These are phyloP conservation scores for Subacronicta megacephala DNA, from an alignment of 2,888 invertebrate species.

Conservation along the genomic window DNA sequence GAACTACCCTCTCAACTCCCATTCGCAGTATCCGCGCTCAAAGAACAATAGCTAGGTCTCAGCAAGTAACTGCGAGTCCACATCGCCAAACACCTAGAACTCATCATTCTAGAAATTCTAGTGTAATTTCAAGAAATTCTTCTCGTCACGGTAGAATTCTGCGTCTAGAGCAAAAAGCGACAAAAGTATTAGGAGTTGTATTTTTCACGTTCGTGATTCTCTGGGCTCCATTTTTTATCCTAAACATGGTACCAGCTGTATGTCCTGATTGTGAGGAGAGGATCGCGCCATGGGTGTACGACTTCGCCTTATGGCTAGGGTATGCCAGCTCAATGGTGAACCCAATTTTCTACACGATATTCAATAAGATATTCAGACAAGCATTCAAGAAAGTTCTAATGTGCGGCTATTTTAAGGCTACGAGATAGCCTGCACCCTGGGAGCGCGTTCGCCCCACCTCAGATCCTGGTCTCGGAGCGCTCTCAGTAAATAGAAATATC, in stretches of 20 bases:
- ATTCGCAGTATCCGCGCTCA: constrained; percentile 76
- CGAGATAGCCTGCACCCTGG: constrained; percentile 87
- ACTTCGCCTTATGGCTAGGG: constrained; percentile 97
- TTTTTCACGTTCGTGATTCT: constrained; percentile 98
- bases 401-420: constrained; percentile 92
- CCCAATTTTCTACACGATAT: constrained; percentile 98
- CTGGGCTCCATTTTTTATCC: constrained; percentile 98
- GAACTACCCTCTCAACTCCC: constrained; percentile 90
- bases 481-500: constrained; percentile 85
- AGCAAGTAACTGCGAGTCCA: constrained; percentile 75
- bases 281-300: constrained; percentile 94
- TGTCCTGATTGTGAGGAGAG: constrained; percentile 94
- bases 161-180: constrained; percentile 97
- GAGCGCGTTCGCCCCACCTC: constrained; percentile 86
- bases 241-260: constrained; percentile 95
- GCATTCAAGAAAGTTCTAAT: constrained; percentile 96
- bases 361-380: constrained; percentile 97
- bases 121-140: constrained; percentile 94
- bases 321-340: constrained; percentile 98
- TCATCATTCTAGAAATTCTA: constrained; percentile 94
- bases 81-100: constrained; percentile 90
- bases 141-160: constrained; percentile 95
- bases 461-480: constrained; percentile 83
- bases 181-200: constrained; percentile 97
- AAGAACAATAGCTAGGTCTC: constrained; percentile 76